A percentile compares a stretch with the other conserved stretches of the same genome.
These are phyloP conservation scores for Goniozus legneri DNA, from an alignment of 1,140 invertebrate genomes.

Conservation along the genomic window DNA sequence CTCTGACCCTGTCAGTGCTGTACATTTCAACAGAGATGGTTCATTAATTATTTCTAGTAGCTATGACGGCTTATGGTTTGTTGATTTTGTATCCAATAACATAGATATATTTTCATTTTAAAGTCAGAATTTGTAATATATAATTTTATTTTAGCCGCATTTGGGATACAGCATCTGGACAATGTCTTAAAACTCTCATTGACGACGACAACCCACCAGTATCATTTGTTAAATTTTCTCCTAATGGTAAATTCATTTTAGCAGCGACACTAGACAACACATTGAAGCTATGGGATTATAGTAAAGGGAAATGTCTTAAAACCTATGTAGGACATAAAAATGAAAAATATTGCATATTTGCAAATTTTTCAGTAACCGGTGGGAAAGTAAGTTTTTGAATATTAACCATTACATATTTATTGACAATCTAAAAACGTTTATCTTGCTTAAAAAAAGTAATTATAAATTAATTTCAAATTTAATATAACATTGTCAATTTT, in stretches of 20 bases:
- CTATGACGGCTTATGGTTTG: conserved; percentile 97
- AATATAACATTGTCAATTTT: conserved; percentile 1
- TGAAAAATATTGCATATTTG: conserved; percentile 99
- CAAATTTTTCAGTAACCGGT: conserved; percentile 99
- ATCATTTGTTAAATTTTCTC: conserved; percentile 99
- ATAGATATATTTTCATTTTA: conserved; percentile 15
- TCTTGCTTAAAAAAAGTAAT: not conserved
- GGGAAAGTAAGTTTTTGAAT: conserved; percentile 74
- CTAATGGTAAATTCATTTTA: conserved; percentile 99
- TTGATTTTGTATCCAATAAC: conserved; percentile 9
- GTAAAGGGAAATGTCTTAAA: conserved; percentile 95
- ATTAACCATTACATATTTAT: not conserved
- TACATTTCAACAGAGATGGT: conserved; percentile 98
- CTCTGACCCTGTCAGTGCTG: conserved; percentile 98
- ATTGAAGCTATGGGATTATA: conserved; percentile 98
- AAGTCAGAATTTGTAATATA: conserved; percentile 10
- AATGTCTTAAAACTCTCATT: conserved; percentile 96
- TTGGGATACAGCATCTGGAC: conserved; percentile 98
- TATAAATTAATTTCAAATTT: not conserved
- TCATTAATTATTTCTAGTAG: conserved; percentile 97
- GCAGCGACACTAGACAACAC: conserved; percentile 98
- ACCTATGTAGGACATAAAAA: conserved; percentile 98
- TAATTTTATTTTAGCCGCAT: conserved; percentile 77
- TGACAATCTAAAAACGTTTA: conserved; percentile 1
- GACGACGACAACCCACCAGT: conserved; percentile 99